Base-by-base conservation (phyloP, 1,140 invertebrate species). In the Drosophila neocordata region DNA sequence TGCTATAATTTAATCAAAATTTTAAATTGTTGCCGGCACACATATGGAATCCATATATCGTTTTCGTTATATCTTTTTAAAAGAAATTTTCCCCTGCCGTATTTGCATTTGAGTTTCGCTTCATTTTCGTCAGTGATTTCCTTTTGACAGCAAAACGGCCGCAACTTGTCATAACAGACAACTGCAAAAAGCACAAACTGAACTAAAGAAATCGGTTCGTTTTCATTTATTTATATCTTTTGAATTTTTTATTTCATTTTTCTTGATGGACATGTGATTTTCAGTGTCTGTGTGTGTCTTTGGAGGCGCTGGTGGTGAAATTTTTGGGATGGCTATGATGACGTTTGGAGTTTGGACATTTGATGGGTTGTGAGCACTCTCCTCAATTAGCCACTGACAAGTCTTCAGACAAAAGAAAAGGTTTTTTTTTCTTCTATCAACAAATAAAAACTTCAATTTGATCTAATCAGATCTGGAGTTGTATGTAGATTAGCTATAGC, bases 81-180 rank as follows among this genome's bases (percentile, higher is more conserved):
- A 72, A 38, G 27, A n/a, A 31, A 31, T 51, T 56, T 5, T 13
- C 20, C 12, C 12, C 31, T 5, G 20, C 24, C 60, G 37, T 71
- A 66, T 84, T 83, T 79, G 77, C 77, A 80, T 73, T 82, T 72
- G 70, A 34, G 53, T 13, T 69, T 77, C 65, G 52, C 20, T 51
- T 61, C 35, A 38, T 37, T 24, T 60, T 60, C 27, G 31, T 31
- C 13, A 57, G 59, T 70, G 71, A 57, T 48, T 57, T 58, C 37
- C 52, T 66, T 65, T 73, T 76, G 80, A 80, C 73, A 77, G 65
- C 61, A 63, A 59, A 73, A 69, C 69, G 77, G 63, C 77, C 78
- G 63, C 71, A 68, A 77, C 63, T 69, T 84, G 81, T 84, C 81
- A 84, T 81, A 84, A 85, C 37, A 80, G 13, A 18, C 38, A 27